Base-by-base conservation (phyloP, 2,113 vertebrate genomes). In the Lophotis ruficrista region DNA sequence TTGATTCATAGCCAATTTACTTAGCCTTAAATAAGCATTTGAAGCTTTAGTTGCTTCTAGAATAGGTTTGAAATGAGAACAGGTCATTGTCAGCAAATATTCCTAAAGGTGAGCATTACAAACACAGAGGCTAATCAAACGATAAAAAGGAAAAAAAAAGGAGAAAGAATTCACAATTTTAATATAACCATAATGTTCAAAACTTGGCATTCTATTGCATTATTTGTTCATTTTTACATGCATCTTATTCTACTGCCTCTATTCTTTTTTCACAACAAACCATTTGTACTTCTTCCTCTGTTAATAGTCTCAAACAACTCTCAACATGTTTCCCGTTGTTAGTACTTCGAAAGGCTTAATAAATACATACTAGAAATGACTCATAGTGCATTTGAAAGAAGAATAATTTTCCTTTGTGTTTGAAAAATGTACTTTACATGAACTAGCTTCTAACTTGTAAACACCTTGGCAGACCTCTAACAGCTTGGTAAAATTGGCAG, bases 141-240 rank as follows among this genome's bases (percentile, higher is more conserved):
- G 10, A 22, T 2, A 7, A 27, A 57, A 23, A 2, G 2, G 8
- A 20, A 4, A n/a, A 9, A 24, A 24, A 20, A 38, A 18, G 1
- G 21, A 14, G 3, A 28, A 31, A 66, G 2, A 56, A 62, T 14
- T 54, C n/a, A 38, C 35, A 38, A 33, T 71, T 47, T 77, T 9
- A 51, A 16, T 57, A 43, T 8, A 64, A 30, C 72, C 15, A 50
- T 43, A 69, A 64, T 35, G 60, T 68, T 25, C 10, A 75, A 65
- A 64, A 35, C 6, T 25, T 62, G 31, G 5, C 27, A 53, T 68
- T 45, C 22, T 61, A 16, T 28, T 57, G 35, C 12, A 35, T 56
- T 53, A 79, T 73, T 85, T 86, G 28, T 64, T 91, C 10, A n/a
- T 30, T 18, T 84, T 45, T 70, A 50, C 23, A 48, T 21, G 19